A percentile compares a stretch with the other conserved stretches of the same genome.
phyloP scores from a whole-genome alignment of 2,113 vertebrate genomes.

The Corythoichthys intestinalis region DNA sequence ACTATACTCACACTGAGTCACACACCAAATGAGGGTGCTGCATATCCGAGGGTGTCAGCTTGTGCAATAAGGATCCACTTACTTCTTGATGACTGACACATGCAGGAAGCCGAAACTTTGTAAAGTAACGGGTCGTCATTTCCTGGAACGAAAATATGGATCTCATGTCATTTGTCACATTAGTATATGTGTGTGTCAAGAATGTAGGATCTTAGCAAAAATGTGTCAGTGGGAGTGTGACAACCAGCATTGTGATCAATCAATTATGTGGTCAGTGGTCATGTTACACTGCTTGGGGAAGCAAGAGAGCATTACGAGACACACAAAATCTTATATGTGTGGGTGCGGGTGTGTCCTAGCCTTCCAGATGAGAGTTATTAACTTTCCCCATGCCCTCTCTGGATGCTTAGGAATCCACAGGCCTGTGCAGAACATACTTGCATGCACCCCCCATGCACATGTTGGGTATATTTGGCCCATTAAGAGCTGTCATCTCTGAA shows the following conservation, averaged over 20 bases:
- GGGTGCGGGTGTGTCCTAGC: constrained; percentile 20
- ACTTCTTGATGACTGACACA: constrained; percentile 31
- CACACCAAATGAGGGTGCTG: constrained; percentile 12
- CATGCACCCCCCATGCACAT: constrained; percentile 22
- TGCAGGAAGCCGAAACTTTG: constrained; percentile 55
- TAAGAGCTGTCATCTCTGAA: constrained; percentile 30
- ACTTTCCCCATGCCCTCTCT: constrained; percentile 34
- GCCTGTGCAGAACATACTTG: constrained; percentile 60
- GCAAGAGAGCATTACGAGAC: constrained; percentile 22
- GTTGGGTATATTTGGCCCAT: constrained; percentile 24
- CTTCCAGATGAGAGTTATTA: constrained; percentile 68
- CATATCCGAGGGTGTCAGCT: constrained; percentile 4
- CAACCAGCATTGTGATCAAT: constrained; percentile 57
- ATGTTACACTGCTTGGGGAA: constrained; percentile 55
- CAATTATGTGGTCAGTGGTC: constrained; percentile 56
- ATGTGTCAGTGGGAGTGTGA: constrained; percentile 45
- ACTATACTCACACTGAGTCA: constrained; percentile 17
- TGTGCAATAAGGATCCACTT: constrained; percentile 38
- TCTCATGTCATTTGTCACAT: constrained; percentile 14
- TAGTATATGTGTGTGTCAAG: constrained; percentile 4
- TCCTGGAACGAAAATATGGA: constrained; percentile 40
- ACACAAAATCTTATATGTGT: constrained; percentile 5
- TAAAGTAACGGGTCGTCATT: constrained; percentile 34
- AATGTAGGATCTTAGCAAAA: constrained; percentile 12
- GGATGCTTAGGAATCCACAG: constrained; percentile 57